These are phyloP conservation scores for Hirtodrosophila alboralis DNA, from an alignment of 2,888 invertebrate species.

Conservation along the genomic window DNA sequence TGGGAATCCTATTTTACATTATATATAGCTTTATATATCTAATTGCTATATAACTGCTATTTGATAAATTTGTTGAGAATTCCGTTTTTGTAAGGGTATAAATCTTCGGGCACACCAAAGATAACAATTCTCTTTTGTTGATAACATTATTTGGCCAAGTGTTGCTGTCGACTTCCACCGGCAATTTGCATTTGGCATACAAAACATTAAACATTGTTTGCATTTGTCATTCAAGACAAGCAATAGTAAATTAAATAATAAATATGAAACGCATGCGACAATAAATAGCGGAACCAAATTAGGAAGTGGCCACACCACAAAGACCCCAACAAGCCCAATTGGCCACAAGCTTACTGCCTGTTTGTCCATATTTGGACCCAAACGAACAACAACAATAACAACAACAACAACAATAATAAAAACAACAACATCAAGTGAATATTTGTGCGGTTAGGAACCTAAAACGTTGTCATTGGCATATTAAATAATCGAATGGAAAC, in stretches of 20 bases:
- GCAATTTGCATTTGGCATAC: slow-evolving; percentile 75
- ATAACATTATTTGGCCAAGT: slow-evolving; percentile 23
- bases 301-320: slow-evolving; percentile 69
- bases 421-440: slow-evolving; percentile 48
- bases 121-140: no score
- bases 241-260: slow-evolving; percentile 68
- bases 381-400: slow-evolving; percentile 25
- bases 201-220: slow-evolving; percentile 51
- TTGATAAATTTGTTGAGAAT: no score
- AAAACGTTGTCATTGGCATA: slow-evolving; percentile 66
- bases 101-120: no score
- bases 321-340: slow-evolving; percentile 38
- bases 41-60: no score
- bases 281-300: slow-evolving; percentile 74
- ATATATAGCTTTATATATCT: no score
- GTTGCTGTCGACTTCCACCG: slow-evolving; percentile 32
- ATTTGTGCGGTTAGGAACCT: slow-evolving; percentile 52
- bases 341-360: slow-evolving; percentile 20
- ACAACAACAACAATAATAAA: neutral
- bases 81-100: no score
- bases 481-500: slow-evolving; percentile 48
- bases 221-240: slow-evolving; percentile 67
- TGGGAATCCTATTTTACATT: no score
- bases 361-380: slow-evolving; percentile 56
- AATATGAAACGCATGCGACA: slow-evolving; percentile 59